phyloP scores from a whole-genome alignment of 2,797 vertebrate genomes.

The Dendrocincla fuliginosa region DNA sequence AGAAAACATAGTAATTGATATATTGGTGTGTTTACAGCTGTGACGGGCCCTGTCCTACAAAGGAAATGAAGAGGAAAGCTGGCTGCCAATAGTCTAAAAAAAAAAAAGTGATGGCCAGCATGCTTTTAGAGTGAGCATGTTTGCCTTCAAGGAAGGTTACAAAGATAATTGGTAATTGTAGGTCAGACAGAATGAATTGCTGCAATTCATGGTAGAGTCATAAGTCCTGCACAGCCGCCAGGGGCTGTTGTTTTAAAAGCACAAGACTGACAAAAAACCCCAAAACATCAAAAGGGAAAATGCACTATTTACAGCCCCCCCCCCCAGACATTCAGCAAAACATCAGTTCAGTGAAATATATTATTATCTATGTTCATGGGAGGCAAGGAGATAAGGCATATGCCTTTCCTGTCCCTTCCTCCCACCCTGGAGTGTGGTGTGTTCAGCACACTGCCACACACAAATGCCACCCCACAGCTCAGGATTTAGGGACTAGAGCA shows the following conservation, averaged over 20 bases:
- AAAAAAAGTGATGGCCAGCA: conserved; percentile 21
- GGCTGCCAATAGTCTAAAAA: conserved; percentile 52
- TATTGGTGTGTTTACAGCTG: conserved; percentile 47
- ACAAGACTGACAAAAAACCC: background rate
- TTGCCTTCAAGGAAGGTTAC: conserved; percentile 65
- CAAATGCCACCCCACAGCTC: rapidly evolving
- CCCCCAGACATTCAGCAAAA: background rate
- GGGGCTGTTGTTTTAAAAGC: conserved; percentile 33
- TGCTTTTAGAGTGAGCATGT: conserved; percentile 21
- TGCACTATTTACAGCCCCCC: background rate
- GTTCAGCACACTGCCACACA: background rate
- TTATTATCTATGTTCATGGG: background rate
- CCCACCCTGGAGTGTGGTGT: rapidly evolving
- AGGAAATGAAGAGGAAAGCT: conserved; percentile 62
- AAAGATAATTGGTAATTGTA: conserved; percentile 49
- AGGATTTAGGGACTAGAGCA: background rate
- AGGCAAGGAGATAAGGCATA: background rate
- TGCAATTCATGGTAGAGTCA: conserved; percentile 29
- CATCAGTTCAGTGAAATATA: background rate
- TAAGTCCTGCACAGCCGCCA: background rate
- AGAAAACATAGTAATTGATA: conserved; percentile 48
- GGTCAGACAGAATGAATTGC: conserved; percentile 57
- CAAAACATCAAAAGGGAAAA: background rate
- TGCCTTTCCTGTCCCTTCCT: background rate
- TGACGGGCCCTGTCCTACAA: conserved; percentile 34